phyloP scores from a whole-genome alignment of 2,888 invertebrate genomes.

The Camponotus fellah region DNA sequence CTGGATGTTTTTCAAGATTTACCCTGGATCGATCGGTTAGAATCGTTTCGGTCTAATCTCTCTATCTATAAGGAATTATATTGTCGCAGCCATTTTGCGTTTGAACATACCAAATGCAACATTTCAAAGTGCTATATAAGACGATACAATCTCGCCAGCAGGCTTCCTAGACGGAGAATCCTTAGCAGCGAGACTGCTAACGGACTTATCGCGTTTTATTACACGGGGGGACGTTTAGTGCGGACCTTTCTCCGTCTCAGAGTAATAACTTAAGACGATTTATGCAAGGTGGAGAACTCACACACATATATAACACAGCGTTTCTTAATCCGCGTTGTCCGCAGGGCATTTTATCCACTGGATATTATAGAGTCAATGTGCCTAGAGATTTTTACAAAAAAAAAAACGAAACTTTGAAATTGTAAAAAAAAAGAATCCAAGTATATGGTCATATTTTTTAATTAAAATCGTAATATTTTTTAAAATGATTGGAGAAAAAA shows the following conservation, averaged over 20 bases:
- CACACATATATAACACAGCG: background rate
- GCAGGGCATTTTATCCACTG: background rate
- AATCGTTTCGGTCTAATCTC: background rate
- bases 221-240: constrained; percentile 20
- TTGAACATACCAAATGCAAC: background rate
- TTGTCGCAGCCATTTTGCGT: background rate
- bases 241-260: constrained; percentile 37
- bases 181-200: constrained; percentile 67
- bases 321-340: constrained; percentile 22
- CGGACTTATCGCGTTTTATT: constrained; percentile 63
- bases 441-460: no score
- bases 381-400: background rate
- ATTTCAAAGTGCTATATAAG: constrained; percentile 14
- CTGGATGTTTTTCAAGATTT: background rate
- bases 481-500: no score
- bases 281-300: constrained; percentile 17
- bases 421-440: no score
- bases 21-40: background rate
- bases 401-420: background rate
- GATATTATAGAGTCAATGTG: background rate
- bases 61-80: constrained; percentile 15
- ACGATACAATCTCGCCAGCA: constrained; percentile 38
- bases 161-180: constrained; percentile 71
- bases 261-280: constrained; percentile 51
- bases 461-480: no score